Conservation (phyloP, 2,113 vertebrate genomes). For the Tragelaphus strepsiceros region DNA sequence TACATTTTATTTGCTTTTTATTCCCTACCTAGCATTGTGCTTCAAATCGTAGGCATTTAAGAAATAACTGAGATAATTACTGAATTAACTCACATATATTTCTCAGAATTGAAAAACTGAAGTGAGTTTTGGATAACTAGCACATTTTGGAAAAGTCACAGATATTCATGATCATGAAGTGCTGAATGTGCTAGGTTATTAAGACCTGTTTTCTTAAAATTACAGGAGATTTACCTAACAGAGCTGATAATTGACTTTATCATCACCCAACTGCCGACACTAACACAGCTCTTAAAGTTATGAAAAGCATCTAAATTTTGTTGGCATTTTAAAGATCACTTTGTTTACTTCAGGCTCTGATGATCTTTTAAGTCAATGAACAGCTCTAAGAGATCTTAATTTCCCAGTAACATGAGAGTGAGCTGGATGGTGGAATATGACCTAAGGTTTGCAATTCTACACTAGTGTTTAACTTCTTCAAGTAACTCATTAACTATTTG, state of each 20-base stretch:
- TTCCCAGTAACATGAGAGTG: not conserved
- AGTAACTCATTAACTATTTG: slow-evolving; percentile 68
- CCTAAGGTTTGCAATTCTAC: slow-evolving; percentile 55
- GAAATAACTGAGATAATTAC: not conserved
- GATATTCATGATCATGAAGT: not conserved
- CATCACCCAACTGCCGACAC: not conserved
- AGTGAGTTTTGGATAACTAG: not conserved
- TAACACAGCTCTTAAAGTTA: not conserved
- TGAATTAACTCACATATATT: not conserved
- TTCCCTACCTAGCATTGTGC: not conserved
- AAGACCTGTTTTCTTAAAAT: not conserved
- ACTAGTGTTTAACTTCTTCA: slow-evolving; percentile 36
- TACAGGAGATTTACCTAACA: not conserved
- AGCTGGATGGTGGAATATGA: slow-evolving; percentile 49
- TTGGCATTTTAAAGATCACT: not conserved
- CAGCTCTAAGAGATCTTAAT: slow-evolving; percentile 25
- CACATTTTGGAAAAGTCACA: not conserved
- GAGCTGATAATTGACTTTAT: slow-evolving; percentile 36
- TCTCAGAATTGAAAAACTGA: not conserved
- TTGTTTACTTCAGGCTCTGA: not conserved
- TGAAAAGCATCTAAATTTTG: not conserved
- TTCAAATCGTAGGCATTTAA: not conserved
- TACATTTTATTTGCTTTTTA: not conserved
- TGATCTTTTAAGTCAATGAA: not conserved
- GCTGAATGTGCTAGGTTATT: not conserved